A percentile compares a stretch with the other conserved stretches of the same genome.
Evolutionary conservation across 2,888 invertebrate genomes (phyloP).

Genomic region (Gymnocheta viridis): DNA sequence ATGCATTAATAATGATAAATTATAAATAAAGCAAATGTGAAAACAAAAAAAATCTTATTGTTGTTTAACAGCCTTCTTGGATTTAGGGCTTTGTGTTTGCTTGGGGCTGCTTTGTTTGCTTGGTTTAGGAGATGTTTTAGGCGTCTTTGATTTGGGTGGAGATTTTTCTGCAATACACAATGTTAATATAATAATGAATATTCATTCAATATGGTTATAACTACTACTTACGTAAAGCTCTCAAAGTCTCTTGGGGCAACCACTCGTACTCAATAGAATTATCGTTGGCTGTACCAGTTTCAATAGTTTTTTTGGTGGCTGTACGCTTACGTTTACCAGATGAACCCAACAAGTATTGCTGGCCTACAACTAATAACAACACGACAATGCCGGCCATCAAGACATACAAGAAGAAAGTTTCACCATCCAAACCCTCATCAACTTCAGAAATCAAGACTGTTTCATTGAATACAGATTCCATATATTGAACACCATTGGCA

Average conservation of each 20-base stretch:
- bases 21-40: conserved; percentile 8
- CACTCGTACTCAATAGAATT: conserved; percentile 99
- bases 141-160: conserved; percentile 85
- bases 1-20: conserved; percentile 37
- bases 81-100: conserved; percentile 87
- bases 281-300: conserved; percentile 94
- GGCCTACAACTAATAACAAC: conserved; percentile 92
- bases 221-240: conserved; percentile 88
- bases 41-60: conserved; percentile 48
- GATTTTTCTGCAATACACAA: conserved; percentile 86
- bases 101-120: conserved; percentile 85
- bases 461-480: conserved; percentile 98
- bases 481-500: conserved; percentile 84
- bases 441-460: conserved; percentile 97
- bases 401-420: conserved; percentile 98
- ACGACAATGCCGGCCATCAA: conserved; percentile 95
- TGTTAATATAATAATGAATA: not conserved
- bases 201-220: not conserved
- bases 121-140: conserved; percentile 83
- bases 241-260: conserved; percentile 95
- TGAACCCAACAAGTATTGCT: conserved; percentile 92
- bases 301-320: conserved; percentile 86
- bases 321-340: conserved; percentile 87
- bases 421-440: conserved; percentile 98
- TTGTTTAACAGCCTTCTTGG: conserved; percentile 84